Evolutionary conservation across 2,888 invertebrate species (phyloP).

Genomic region (Pycnomerus fuliginosus): DNA sequence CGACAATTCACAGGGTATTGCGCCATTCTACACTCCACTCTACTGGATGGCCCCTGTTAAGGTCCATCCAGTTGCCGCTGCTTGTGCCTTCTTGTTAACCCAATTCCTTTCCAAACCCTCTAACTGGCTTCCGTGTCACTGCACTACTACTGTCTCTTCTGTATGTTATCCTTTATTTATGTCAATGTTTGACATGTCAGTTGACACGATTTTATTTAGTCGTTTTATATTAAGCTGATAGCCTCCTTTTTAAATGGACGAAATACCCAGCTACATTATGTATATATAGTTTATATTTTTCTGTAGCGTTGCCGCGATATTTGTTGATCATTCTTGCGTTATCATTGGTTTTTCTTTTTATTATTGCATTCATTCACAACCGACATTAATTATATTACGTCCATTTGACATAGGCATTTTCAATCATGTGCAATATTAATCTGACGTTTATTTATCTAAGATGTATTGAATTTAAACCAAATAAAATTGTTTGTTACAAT

Average conservation of each 20-base stretch:
- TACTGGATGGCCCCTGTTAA: slow-evolving; percentile 36
- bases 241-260: slow-evolving; percentile 50
- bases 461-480: slow-evolving; percentile 55
- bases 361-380: slow-evolving; percentile 12
- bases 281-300: slow-evolving; percentile 49
- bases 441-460: slow-evolving; percentile 54
- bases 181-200: slow-evolving; percentile 32
- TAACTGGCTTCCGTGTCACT: slow-evolving; percentile 49
- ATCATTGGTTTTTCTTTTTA: slow-evolving; percentile 26
- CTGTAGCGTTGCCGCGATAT: slow-evolving; percentile 46
- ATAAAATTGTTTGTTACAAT: slow-evolving; percentile 55
- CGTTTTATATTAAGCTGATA: slow-evolving; percentile 42
- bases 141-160: slow-evolving; percentile 46
- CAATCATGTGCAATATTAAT: slow-evolving; percentile 55
- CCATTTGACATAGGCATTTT: slow-evolving; percentile 53
- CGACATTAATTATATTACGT: slow-evolving; percentile 43
- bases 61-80: slow-evolving; percentile 49
- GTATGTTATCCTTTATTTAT: slow-evolving; percentile 35
- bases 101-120: slow-evolving; percentile 39
- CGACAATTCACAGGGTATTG: slow-evolving; percentile 45
- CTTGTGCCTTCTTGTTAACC: slow-evolving; percentile 52
- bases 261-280: slow-evolving; percentile 49
- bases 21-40: slow-evolving; percentile 44
- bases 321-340: slow-evolving; percentile 29
- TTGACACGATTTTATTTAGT: slow-evolving; percentile 46